Evolutionary conservation across 2,888 invertebrate species (phyloP).

Genomic region (Copidosoma aretas): DNA sequence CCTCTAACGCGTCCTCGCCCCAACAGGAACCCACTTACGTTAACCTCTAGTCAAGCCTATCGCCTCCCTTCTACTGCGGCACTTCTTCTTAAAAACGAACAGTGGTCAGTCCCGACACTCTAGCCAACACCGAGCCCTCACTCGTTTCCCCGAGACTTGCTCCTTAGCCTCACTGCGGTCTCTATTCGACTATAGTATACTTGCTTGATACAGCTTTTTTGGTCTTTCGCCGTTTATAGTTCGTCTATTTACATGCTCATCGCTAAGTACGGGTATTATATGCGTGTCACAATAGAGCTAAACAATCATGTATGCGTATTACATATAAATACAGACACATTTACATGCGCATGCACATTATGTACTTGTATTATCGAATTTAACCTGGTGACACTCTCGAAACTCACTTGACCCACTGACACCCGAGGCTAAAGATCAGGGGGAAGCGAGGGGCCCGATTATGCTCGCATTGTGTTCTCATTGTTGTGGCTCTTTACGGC

Average conservation of each 20-base stretch:
- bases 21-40: constrained; percentile 90
- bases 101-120: constrained; percentile 63
- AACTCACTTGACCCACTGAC: no score
- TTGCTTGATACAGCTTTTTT: not conserved
- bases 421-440: not conserved
- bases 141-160: constrained; percentile 28
- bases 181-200: no score
- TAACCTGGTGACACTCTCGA: no score
- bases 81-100: constrained; percentile 61
- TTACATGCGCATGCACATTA: no score
- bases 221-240: not conserved
- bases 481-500: constrained; percentile 64
- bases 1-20: constrained; percentile 64
- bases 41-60: constrained; percentile 80
- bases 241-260: no score
- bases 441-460: constrained; percentile 48
- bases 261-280: no score
- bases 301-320: no score
- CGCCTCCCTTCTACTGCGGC: constrained; percentile 64
- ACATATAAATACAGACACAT: no score
- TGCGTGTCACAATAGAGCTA: no score
- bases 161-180: no score
- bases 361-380: no score
- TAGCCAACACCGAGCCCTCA: constrained; percentile 41
- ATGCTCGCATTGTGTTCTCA: constrained; percentile 64